Percentiles rank a stretch among this genome's conserved stretches.
phyloP scores from a whole-genome alignment of 1,140 invertebrate genomes.

The Drosophila oshimai region DNA sequence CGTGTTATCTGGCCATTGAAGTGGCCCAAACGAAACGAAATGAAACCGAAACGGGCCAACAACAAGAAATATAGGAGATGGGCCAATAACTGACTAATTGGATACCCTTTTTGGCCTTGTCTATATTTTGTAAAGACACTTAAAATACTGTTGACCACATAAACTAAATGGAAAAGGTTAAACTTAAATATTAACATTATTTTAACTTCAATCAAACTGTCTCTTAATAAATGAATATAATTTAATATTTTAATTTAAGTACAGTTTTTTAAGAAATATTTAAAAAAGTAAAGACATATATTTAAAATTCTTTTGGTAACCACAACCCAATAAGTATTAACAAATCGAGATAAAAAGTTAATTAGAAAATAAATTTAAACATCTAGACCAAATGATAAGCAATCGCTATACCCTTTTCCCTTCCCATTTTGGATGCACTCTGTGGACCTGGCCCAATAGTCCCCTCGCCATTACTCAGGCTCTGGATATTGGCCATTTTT shows the following conservation, averaged over 20 bases:
- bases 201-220: too few species aligned
- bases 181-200: too few species aligned
- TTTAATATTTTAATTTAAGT: too few species aligned
- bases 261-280: neutral
- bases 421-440: neutral
- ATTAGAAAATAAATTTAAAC: too few species aligned
- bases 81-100: neutral
- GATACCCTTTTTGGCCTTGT: slow-evolving; percentile 24
- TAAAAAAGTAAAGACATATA: too few species aligned
- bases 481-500: slow-evolving; percentile 5
- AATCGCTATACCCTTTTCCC: neutral
- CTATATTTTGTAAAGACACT: too few species aligned
- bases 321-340: too few species aligned
- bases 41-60: slow-evolving; percentile 42
- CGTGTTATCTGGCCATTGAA: slow-evolving; percentile 56
- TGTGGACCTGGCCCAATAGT: neutral
- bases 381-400: too few species aligned
- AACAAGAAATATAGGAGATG: slow-evolving; percentile 6
- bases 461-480: slow-evolving; percentile 15
- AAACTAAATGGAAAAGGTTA: too few species aligned
- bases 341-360: neutral
- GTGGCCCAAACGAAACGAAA: slow-evolving; percentile 26
- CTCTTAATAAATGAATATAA: too few species aligned
- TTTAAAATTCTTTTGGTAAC: too few species aligned
- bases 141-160: too few species aligned